These are phyloP conservation scores for Ectropis grisescens DNA, from an alignment of 1,140 invertebrate species.

Conservation along the genomic window DNA sequence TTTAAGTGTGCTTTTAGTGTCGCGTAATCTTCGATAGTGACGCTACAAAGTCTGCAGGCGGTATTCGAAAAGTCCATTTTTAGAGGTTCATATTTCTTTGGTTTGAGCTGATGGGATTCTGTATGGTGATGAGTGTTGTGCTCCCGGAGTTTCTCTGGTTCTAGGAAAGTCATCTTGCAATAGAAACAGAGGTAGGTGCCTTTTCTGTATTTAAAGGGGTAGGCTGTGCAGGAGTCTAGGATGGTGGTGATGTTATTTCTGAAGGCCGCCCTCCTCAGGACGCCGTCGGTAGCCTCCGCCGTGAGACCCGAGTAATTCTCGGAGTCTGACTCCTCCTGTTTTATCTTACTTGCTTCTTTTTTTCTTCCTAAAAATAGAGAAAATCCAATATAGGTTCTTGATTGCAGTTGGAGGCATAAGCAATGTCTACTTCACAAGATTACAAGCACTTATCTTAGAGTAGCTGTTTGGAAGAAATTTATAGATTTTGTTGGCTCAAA, in stretches of 20 bases:
- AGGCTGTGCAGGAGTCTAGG: slow-evolving; percentile 41
- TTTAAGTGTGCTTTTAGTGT: slow-evolving; percentile 35
- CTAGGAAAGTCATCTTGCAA: slow-evolving; percentile 45
- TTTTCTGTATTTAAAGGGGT: slow-evolving; percentile 56
- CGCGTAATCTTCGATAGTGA: slow-evolving; percentile 30
- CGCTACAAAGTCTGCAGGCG: slow-evolving; percentile 39
- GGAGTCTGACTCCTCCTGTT: slow-evolving; percentile 22
- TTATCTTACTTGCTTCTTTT: slow-evolving; percentile 27
- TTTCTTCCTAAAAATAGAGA: slow-evolving; percentile 64
- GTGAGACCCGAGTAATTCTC: slow-evolving; percentile 16
- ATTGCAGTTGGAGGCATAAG: no score
- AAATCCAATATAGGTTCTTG: slow-evolving; percentile 51
- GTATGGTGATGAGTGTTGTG: slow-evolving; percentile 34
- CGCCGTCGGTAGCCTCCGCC: slow-evolving; percentile 12
- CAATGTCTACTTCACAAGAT: no score
- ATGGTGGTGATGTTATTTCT: slow-evolving; percentile 50
- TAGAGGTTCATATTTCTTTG: slow-evolving; percentile 51
- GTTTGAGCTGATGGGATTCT: slow-evolving; percentile 24
- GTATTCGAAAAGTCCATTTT: slow-evolving; percentile 51
- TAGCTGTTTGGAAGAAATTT: no score
- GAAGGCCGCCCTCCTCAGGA: slow-evolving; percentile 35
- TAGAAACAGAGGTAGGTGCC: slow-evolving; percentile 51
- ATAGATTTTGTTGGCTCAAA: no score
- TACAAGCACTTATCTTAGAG: no score
- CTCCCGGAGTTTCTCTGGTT: slow-evolving; percentile 46